Conservation (phyloP, 2,113 vertebrate species). For the Thermophis baileyi region DNA sequence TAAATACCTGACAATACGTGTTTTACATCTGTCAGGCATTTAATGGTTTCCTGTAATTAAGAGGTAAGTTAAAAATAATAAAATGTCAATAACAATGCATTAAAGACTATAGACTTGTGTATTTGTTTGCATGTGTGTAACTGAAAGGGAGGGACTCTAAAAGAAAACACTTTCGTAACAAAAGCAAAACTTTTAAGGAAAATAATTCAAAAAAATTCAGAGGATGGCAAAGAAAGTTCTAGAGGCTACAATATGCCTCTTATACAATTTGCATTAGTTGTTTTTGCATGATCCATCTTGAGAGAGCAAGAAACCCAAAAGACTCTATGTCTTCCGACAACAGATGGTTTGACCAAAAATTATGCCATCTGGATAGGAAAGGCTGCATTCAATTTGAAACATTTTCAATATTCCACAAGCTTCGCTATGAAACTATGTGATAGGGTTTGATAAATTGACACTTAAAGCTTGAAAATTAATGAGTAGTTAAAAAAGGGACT, state of each 20-base stretch:
- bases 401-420: background rate
- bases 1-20: background rate
- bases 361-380: background rate
- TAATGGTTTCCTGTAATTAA: background rate
- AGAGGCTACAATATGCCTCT: slow-evolving; percentile 1
- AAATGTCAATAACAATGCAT: background rate
- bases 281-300: background rate
- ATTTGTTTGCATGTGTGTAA: background rate
- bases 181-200: slow-evolving; percentile 26
- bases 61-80: background rate
- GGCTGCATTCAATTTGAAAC: background rate
- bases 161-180: slow-evolving; percentile 19
- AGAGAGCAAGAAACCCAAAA: background rate
- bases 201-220: slow-evolving; percentile 27
- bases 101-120: background rate
- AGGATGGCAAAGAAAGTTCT: background rate
- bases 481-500: no score
- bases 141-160: background rate
- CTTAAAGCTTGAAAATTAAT: no score
- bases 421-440: no score
- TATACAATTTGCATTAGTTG: background rate
- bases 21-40: background rate
- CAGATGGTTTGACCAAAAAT: background rate
- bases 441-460: no score
- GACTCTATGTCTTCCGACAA: background rate